These are phyloP conservation scores for Cerastis leucographa DNA, from an alignment of 2,888 invertebrate genomes.

Conservation along the genomic window DNA sequence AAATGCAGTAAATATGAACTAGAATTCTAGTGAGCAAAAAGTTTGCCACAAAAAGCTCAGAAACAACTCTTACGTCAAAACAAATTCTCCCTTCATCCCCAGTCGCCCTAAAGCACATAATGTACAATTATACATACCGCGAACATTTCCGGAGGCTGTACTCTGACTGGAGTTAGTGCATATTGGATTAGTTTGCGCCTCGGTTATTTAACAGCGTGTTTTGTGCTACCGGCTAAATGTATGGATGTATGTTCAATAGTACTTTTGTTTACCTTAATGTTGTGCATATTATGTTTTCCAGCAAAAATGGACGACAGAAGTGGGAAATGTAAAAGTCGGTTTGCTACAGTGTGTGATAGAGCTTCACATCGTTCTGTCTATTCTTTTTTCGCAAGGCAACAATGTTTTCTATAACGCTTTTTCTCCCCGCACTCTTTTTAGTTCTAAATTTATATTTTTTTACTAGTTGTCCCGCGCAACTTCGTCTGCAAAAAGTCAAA, in stretches of 20 bases:
- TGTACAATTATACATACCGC: constrained; percentile 2
- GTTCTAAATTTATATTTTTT: no score
- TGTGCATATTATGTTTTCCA: background rate
- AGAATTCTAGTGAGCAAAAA: background rate
- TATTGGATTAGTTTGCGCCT: constrained; percentile 49
- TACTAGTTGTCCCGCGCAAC: no score
- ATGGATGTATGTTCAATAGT: background rate
- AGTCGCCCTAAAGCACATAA: background rate
- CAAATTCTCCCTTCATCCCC: background rate
- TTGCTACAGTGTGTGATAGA: no score
- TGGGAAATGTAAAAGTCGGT: no score
- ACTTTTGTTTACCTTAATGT: constrained; percentile 1
- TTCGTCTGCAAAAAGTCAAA: no score
- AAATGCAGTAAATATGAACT: background rate
- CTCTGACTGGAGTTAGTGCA: constrained; percentile 42
- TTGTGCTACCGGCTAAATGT: background rate
- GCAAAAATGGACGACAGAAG: background rate
- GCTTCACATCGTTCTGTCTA: no score
- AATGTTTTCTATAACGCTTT: no score
- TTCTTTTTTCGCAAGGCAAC: no score
- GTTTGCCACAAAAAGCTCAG: background rate
- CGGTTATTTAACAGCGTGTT: constrained; percentile 19
- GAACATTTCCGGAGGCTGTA: constrained; percentile 37
- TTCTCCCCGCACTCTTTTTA: no score
- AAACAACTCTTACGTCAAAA: background rate